Base-by-base conservation (phyloP, 2,113 vertebrate genomes). In the Seriola dumerili region DNA sequence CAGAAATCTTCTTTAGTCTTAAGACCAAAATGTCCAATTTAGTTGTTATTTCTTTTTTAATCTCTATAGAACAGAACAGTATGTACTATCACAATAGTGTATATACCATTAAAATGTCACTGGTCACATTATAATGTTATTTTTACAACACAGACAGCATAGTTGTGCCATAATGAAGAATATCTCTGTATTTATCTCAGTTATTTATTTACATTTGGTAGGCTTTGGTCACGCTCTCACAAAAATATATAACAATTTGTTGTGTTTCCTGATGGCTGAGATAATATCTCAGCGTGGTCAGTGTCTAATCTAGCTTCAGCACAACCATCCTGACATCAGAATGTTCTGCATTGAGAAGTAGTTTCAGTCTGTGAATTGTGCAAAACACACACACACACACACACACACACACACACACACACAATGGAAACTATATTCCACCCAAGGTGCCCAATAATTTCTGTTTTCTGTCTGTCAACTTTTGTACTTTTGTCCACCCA, bases 401-500 rank as follows among this genome's bases (percentile, higher is more conserved):
- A 29, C 25, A 29, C 25, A 67, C 62, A 72, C 23, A 23, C 48
- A 86, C 62, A 80, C 25, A 48, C 23, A 23, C 48, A 86, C 65
- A 80, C 25, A 48, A 59, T 89, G 92, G 93, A 94, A 94, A 93
- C 81, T 58, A 72, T 76, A 90, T 93, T 92, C 91, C 93, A 83
- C 84, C 78, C 70, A 66, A 78, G 69, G 65, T 74, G 75, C 87
- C 84, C 84, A 36, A 25, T 72, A 38, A 59, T 81, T 88, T 82
- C 78, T 76, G 78, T 72, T 85, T 74, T 89, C 88, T 94, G 89
- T 94, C 89, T 88, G 74, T 88, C 73, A 84, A 83, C 86, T 92
- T 90, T 91, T 90, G 58, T 91, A 84, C 86, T 92, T 90, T 91
- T 90, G 58, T 91, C 94, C 92, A 90, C 95, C 95, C 94, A 95